Conservation (phyloP, 1,140 invertebrate species). For the Hycleus cichorii region DNA sequence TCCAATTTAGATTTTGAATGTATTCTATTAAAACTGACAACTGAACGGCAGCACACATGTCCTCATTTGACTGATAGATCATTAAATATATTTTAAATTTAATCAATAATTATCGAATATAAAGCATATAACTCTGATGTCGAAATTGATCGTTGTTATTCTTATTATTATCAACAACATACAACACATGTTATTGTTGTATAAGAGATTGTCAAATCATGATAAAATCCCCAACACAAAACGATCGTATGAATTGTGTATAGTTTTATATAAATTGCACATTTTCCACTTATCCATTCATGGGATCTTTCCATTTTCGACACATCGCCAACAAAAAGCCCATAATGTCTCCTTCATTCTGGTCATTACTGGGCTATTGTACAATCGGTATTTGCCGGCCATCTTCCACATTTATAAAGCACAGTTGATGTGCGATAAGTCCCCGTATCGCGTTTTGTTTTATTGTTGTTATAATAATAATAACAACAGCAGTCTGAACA, state of each 20-base stretch:
- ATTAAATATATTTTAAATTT: conserved; percentile 10
- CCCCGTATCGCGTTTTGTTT: conserved; percentile 13
- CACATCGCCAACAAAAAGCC: conserved; percentile 25
- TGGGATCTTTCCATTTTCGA: conserved; percentile 7
- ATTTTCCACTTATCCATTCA: conserved; percentile 1
- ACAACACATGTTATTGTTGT: conserved; percentile 9
- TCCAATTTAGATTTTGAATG: background rate
- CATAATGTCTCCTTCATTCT: conserved; percentile 25
- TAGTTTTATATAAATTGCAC: conserved; percentile 13
- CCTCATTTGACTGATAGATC: conserved; percentile 2
- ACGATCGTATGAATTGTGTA: conserved; percentile 8
- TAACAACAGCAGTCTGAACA: too few species aligned
- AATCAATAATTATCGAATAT: too few species aligned
- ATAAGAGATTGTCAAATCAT: conserved; percentile 7
- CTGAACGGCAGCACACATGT: background rate
- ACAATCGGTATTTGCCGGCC: conserved; percentile 16
- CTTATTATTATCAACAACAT: conserved; percentile 3
- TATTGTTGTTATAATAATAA: background rate
- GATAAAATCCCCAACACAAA: too few species aligned
- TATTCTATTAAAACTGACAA: conserved; percentile 1
- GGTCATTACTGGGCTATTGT: conserved; percentile 25
- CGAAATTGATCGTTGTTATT: conserved; percentile 1
- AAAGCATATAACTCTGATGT: background rate
- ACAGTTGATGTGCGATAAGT: conserved; percentile 16
- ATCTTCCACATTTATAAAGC: conserved; percentile 8